Evolutionary conservation across 1,140 invertebrate genomes (phyloP).

Genomic region (Drosophila eugracilis): DNA sequence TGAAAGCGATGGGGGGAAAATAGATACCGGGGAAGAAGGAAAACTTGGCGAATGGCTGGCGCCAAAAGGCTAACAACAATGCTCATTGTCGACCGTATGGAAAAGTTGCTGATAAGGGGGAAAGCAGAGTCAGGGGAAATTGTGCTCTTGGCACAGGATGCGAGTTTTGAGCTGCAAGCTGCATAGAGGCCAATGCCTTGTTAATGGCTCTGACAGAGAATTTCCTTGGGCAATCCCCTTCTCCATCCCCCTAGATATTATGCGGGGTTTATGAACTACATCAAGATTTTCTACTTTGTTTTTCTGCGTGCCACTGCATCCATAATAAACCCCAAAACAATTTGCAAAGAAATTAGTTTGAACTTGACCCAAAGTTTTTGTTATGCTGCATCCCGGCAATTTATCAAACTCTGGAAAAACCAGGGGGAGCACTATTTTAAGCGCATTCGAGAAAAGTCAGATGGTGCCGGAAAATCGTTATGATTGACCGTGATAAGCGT

Average conservation of each 20-base stretch:
- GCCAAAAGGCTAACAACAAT: constrained; percentile 67
- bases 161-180: constrained; percentile 44
- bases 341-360: constrained; percentile 66
- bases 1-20: constrained; percentile 49
- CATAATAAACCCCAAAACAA: constrained; percentile 37
- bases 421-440: constrained; percentile 36
- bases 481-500: constrained; percentile 46
- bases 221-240: constrained; percentile 7
- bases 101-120: constrained; percentile 27
- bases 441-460: constrained; percentile 42
- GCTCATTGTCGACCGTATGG: constrained; percentile 47
- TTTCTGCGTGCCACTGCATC: constrained; percentile 29
- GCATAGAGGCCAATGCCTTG: constrained; percentile 68
- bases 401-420: constrained; percentile 46
- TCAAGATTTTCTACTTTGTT: constrained; percentile 25
- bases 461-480: constrained; percentile 13
- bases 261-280: constrained; percentile 56
- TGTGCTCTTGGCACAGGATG: constrained; percentile 64
- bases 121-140: constrained; percentile 7
- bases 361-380: constrained; percentile 67
- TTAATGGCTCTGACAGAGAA: constrained; percentile 64
- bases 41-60: constrained; percentile 60
- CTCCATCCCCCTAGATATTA: background rate
- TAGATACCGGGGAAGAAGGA: constrained; percentile 24
- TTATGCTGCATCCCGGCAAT: constrained; percentile 28